A percentile compares a stretch with the other conserved stretches of the same genome.
Evolutionary conservation across 2,888 invertebrate genomes (phyloP).

Genomic region (Limenitis camilla): DNA sequence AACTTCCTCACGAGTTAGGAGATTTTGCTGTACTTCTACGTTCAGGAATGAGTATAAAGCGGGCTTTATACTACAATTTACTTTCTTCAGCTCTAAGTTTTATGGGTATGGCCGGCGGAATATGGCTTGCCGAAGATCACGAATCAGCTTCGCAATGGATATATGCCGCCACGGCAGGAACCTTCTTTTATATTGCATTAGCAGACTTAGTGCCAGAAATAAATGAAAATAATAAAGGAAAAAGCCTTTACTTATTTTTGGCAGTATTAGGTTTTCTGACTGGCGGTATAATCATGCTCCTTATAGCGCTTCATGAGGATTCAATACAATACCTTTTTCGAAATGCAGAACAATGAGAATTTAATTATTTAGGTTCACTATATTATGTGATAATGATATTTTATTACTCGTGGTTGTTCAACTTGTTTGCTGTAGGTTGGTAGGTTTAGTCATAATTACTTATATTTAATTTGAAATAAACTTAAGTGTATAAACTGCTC

Average conservation of each 20-base stretch:
- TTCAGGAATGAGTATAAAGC: slow-evolving; percentile 81
- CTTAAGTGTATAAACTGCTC: slow-evolving; percentile 12
- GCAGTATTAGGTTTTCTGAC: slow-evolving; percentile 79
- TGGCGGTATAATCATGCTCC: slow-evolving; percentile 82
- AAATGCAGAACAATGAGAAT: slow-evolving; percentile 55
- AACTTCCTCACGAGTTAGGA: slow-evolving; percentile 86
- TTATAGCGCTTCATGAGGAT: slow-evolving; percentile 83
- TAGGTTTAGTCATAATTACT: slow-evolving; percentile 12
- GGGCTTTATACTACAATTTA: slow-evolving; percentile 82
- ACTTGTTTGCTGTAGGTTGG: slow-evolving; percentile 35
- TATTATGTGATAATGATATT: slow-evolving; percentile 34
- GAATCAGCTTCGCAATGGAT: slow-evolving; percentile 82
- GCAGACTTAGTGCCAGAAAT: slow-evolving; percentile 84
- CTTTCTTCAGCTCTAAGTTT: slow-evolving; percentile 85
- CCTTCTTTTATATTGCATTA: slow-evolving; percentile 86
- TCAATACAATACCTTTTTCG: slow-evolving; percentile 68
- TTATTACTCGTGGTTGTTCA: slow-evolving; percentile 41
- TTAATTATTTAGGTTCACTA: slow-evolving; percentile 18
- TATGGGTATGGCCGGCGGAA: slow-evolving; percentile 82
- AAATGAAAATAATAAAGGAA: slow-evolving; percentile 68
- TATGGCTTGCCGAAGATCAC: slow-evolving; percentile 81
- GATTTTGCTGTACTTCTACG: slow-evolving; percentile 87
- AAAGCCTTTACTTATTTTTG: slow-evolving; percentile 72
- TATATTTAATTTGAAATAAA: slow-evolving; percentile 1
- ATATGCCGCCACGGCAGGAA: slow-evolving; percentile 85